These are phyloP conservation scores for Mus pahari DNA, from an alignment of 2,113 vertebrate species.

Conservation along the genomic window DNA sequence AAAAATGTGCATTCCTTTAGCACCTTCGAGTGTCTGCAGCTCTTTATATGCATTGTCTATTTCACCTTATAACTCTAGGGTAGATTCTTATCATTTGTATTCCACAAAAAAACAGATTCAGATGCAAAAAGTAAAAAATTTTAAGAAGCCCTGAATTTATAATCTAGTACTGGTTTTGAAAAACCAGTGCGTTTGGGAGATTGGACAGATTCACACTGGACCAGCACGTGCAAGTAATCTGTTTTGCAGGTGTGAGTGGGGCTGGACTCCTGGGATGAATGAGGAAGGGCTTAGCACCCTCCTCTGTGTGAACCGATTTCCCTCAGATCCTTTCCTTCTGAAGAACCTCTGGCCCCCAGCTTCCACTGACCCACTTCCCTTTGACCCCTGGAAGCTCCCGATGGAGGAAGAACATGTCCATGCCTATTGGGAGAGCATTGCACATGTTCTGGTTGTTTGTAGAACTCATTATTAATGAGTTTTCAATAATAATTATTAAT, in stretches of 20 bases:
- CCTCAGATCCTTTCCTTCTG: not conserved
- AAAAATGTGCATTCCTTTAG: not conserved
- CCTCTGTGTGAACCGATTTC: not conserved
- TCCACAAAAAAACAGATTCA: slow-evolving; percentile 35
- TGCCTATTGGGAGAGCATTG: not conserved
- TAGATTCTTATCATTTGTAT: not conserved
- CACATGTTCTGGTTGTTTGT: not conserved
- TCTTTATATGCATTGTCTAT: not conserved
- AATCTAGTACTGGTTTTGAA: not conserved
- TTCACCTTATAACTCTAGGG: not conserved
- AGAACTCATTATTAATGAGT: not conserved
- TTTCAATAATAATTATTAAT: no score
- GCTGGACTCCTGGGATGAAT: not conserved
- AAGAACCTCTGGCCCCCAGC: not conserved
- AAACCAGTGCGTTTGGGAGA: not conserved
- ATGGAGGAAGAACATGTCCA: not conserved
- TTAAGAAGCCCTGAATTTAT: not conserved
- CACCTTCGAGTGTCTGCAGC: not conserved
- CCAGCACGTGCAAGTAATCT: not conserved
- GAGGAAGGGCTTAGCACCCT: not conserved
- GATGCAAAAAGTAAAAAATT: not conserved
- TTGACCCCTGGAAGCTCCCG: not conserved
- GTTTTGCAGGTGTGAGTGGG: not conserved
- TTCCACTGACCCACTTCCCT: not conserved
- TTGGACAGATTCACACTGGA: not conserved